Evolutionary conservation across 2,888 invertebrate species (phyloP).

Genomic region (Oligia strigilis): DNA sequence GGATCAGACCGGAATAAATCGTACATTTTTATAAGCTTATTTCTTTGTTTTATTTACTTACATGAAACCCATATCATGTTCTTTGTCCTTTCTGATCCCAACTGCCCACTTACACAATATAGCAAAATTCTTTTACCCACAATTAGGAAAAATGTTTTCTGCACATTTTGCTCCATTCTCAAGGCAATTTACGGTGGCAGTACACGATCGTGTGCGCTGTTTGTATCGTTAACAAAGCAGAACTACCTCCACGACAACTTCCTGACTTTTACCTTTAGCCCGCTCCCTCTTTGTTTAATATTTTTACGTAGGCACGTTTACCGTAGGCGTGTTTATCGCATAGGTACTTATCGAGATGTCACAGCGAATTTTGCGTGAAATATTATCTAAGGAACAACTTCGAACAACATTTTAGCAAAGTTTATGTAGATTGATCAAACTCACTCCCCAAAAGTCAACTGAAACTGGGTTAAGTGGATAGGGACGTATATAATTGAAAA

Average conservation of each 20-base stretch:
- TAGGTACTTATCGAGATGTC: conserved; percentile 42
- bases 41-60: background rate
- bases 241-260: conserved; percentile 66
- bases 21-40: background rate
- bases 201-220: conserved; percentile 47
- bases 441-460: conserved; percentile 53
- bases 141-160: conserved; percentile 49
- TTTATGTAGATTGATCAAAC: conserved; percentile 65
- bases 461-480: conserved; percentile 57
- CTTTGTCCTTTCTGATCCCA: background rate
- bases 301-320: conserved; percentile 33
- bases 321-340: conserved; percentile 38
- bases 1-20: too few species aligned
- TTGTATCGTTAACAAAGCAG: conserved; percentile 57
- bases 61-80: background rate
- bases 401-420: conserved; percentile 61
- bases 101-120: conserved; percentile 2
- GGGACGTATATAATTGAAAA: conserved; percentile 52
- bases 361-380: conserved; percentile 47
- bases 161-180: conserved; percentile 46
- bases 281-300: conserved; percentile 44
- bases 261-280: conserved; percentile 36
- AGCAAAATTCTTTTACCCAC: conserved; percentile 27
- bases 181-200: conserved; percentile 48
- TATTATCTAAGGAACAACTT: conserved; percentile 56